phyloP scores from a whole-genome alignment of 2,113 vertebrate species.

The Acanthisitta chloris region DNA sequence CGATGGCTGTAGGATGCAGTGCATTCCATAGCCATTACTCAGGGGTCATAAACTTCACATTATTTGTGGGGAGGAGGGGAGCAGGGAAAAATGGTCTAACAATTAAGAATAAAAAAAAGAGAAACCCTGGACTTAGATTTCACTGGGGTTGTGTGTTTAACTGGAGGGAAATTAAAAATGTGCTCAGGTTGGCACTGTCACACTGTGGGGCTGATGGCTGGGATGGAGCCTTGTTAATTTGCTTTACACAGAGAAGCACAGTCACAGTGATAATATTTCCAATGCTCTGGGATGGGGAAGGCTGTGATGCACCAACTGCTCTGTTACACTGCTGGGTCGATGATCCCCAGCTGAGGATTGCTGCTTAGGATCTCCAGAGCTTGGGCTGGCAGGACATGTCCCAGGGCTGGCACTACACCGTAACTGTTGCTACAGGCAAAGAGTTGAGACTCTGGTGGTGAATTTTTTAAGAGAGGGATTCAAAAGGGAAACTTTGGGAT shows the following conservation, averaged over 20 bases:
- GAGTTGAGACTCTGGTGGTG: neutral
- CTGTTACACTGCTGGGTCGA: neutral
- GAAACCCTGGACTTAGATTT: neutral
- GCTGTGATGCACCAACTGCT: neutral
- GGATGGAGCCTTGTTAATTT: neutral
- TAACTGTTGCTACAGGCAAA: neutral
- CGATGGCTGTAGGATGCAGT: constrained; percentile 48
- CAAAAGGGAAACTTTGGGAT: neutral
- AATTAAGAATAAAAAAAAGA: neutral
- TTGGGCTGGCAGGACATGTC: neutral
- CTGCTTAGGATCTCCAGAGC: neutral
- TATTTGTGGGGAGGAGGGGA: constrained; percentile 41
- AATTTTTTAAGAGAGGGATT: neutral
- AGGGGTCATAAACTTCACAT: constrained; percentile 67
- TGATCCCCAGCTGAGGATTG: neutral
- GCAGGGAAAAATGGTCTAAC: neutral
- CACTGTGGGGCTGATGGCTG: neutral
- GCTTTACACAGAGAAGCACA: neutral
- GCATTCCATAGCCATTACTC: constrained; percentile 70
- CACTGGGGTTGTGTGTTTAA: neutral
- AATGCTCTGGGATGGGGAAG: neutral
- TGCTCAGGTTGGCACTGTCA: neutral
- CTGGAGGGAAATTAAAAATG: neutral
- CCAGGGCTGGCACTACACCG: neutral
- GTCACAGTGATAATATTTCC: neutral